Conservation (phyloP, 2,113 vertebrate genomes). For the Marcusenius ussheri region DNA sequence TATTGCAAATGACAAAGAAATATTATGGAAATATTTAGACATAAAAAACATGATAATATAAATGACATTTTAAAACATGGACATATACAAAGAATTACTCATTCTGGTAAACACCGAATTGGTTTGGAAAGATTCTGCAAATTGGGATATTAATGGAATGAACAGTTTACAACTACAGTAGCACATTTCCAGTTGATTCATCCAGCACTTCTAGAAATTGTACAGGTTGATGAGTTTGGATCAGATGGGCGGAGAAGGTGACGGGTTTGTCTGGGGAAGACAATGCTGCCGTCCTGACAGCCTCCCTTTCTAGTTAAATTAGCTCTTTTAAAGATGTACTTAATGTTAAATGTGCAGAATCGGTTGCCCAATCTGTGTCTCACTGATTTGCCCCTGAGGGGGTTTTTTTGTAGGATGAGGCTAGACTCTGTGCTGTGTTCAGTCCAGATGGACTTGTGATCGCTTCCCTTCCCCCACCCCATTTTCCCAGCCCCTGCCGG, state of each 20-base stretch:
- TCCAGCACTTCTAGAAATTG: neutral
- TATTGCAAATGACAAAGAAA: neutral
- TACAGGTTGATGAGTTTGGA: neutral
- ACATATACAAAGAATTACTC: neutral
- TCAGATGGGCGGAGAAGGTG: neutral
- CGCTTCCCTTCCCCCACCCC: neutral
- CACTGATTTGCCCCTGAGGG: neutral
- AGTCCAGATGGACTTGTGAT: neutral
- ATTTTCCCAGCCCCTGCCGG: slow-evolving; percentile 68
- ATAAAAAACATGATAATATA: neutral
- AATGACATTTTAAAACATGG: neutral
- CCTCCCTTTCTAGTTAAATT: neutral
- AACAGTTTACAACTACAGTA: neutral
- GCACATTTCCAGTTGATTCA: neutral
- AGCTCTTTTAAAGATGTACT: neutral
- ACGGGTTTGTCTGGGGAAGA: neutral
- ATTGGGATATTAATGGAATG: neutral
- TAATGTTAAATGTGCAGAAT: neutral
- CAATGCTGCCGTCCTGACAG: neutral
- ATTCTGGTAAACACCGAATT: neutral
- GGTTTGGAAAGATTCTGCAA: neutral
- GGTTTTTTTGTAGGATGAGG: neutral
- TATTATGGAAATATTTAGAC: neutral
- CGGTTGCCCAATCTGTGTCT: neutral
- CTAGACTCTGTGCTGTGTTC: neutral